A percentile compares a stretch with the other conserved stretches of the same genome.
Conservation (phyloP, 2,113 vertebrate species). For the Hemibagrus wyckioides region DNA sequence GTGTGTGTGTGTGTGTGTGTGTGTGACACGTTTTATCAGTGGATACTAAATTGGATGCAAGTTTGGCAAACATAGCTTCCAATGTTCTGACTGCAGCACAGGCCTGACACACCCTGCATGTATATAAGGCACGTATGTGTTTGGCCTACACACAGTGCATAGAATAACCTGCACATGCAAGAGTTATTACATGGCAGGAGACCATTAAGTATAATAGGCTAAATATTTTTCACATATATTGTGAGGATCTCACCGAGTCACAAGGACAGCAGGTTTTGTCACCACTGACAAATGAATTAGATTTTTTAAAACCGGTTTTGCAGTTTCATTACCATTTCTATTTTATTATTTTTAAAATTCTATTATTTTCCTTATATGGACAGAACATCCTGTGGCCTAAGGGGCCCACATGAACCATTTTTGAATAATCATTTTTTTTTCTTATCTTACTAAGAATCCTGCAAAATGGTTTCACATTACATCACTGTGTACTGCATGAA, state of each 20-base stretch:
- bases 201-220: background rate
- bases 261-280: background rate
- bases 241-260: background rate
- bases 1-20: background rate
- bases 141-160: background rate
- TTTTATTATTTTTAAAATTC: background rate
- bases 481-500: background rate
- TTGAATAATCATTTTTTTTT: background rate
- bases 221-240: background rate
- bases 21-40: background rate
- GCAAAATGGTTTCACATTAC: background rate
- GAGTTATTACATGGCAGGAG: background rate
- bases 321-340: background rate
- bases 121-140: background rate
- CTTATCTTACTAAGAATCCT: background rate
- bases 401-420: background rate
- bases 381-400: background rate
- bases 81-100: background rate
- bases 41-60: slow-evolving; percentile 11
- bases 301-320: background rate
- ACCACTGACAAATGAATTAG: background rate
- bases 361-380: background rate
- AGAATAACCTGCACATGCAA: background rate
- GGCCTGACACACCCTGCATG: slow-evolving; percentile 2
- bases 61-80: background rate